Percentiles rank a stretch among this genome's conserved stretches.
Evolutionary conservation across 2,113 vertebrate species (phyloP).

Genomic region (Caloenas nicobarica): DNA sequence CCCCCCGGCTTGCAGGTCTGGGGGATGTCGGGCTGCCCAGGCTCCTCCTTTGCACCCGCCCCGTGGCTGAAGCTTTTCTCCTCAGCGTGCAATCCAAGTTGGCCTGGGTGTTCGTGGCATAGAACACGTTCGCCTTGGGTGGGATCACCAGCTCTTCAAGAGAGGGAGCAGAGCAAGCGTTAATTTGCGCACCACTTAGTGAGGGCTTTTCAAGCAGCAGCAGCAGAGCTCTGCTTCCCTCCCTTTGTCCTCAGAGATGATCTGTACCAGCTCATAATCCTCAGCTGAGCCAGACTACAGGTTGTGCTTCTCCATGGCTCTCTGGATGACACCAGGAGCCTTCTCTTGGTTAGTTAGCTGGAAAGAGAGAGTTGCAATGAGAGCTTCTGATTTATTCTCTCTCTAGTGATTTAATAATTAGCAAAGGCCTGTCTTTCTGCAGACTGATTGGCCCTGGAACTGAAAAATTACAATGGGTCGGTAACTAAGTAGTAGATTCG

Average conservation of each 20-base stretch:
- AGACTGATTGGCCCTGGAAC: not conserved
- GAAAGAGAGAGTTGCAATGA: not conserved
- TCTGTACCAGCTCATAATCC: conserved; percentile 89
- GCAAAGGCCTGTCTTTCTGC: not conserved
- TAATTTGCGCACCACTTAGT: not conserved
- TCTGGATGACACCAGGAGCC: conserved; percentile 85
- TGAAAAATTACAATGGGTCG: not conserved
- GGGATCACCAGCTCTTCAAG: conserved; percentile 89
- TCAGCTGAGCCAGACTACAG: conserved; percentile 81
- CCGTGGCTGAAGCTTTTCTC: conserved; percentile 59
- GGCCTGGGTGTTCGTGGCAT: conserved; percentile 91
- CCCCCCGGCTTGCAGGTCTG: too few species aligned
- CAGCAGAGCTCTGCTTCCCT: not conserved
- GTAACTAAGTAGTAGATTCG: not conserved
- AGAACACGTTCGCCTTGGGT: conserved; percentile 90
- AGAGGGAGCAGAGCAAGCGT: not conserved
- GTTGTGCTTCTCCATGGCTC: conserved; percentile 92
- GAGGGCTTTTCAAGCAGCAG: not conserved
- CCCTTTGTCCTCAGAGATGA: conserved; percentile 94
- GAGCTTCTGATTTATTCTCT: not conserved
- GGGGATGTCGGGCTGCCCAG: too few species aligned
- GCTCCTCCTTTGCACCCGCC: conserved; percentile 76
- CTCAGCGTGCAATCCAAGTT: conserved; percentile 92
- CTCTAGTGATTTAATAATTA: not conserved
- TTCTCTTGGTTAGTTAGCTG: conserved; percentile 95